Evolutionary conservation across 2,888 invertebrate species (phyloP), one percentile per base, ranked within the genome.

Genomic region (Cacoxenus indagator): DNA sequence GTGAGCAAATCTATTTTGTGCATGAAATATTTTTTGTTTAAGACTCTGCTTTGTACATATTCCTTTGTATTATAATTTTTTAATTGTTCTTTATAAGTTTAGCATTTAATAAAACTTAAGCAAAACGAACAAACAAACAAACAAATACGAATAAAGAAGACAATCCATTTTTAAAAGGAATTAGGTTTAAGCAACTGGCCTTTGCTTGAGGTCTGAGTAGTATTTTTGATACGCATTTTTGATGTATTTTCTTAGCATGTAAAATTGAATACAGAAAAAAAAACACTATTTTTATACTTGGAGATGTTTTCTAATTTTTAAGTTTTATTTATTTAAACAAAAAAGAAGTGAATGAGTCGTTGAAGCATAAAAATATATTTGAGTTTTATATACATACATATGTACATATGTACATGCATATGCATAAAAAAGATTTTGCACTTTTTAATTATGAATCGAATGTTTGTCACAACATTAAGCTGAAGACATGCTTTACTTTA

Each of bases 271-370:
- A 19, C 1, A 61, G 17, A 57, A 75, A 26, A 57, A 68, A 37
- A 64, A 65, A 55, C n/a, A 70, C 59, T 83, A 78, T 80, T 82
- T 71, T 83, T 76, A 79, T 78, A 81, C 75, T 51, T 75, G 70
- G 72, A 83, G 81, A 79, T 84, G 84, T 84, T 84, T 84, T 85
- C 76, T 84, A 84, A 75, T 72, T 85, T 82, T 79, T 83, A 83
- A 84, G 82, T 75, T 51, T 37, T 75, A 85, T 84, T 85, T 84
- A 85, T 84, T 85, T 65, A 70, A 77, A 75, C 75, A 73, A 70
- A 65, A 55, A 31, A 61, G 55, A 45, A 57, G 73, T 64, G 37
- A 54, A 67, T 68, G 72, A 72, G 67, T 24, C 45, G 22, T 45
- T 45, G n/a, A 66, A 57, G 62, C 9, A 69, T 54, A 24, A 64